Evolutionary conservation across 1,140 invertebrate genomes (phyloP).

Genomic region (Bombyx mandarina): DNA sequence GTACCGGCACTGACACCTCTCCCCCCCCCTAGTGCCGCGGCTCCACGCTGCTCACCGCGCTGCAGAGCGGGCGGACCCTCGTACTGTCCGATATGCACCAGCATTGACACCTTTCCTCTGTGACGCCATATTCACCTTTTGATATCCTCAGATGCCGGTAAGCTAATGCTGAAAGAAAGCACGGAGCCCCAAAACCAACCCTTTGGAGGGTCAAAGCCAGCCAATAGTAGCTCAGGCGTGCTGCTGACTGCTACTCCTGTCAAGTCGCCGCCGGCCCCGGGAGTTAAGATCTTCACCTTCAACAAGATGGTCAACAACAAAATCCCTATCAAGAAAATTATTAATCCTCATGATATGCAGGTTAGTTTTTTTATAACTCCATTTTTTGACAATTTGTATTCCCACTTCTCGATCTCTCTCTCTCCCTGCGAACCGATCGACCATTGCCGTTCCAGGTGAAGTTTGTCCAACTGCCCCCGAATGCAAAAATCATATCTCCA

Average conservation of each 20-base stretch:
- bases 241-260: conserved; percentile 21
- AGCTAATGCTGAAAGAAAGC: conserved; percentile 47
- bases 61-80: conserved; percentile 50
- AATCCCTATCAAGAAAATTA: conserved; percentile 11
- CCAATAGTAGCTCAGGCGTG: conserved; percentile 8
- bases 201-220: no score
- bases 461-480: conserved; percentile 19
- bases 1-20: conserved; percentile 81
- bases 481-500: conserved; percentile 12
- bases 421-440: no score
- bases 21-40: conserved; percentile 57
- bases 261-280: conserved; percentile 17
- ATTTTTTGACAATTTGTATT: background rate
- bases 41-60: conserved; percentile 41
- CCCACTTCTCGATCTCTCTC: background rate
- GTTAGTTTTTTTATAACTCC: conserved; percentile 1
- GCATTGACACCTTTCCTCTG: no score
- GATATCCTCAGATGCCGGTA: conserved; percentile 34
- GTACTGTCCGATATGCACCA: conserved; percentile 32
- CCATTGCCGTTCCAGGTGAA: conserved; percentile 14
- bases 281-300: conserved; percentile 27
- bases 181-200: background rate
- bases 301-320: conserved; percentile 11
- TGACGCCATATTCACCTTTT: background rate
- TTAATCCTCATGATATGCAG: conserved; percentile 21